These are phyloP conservation scores for Philereme vetulata DNA, from an alignment of 2,888 invertebrate species.

Conservation along the genomic window DNA sequence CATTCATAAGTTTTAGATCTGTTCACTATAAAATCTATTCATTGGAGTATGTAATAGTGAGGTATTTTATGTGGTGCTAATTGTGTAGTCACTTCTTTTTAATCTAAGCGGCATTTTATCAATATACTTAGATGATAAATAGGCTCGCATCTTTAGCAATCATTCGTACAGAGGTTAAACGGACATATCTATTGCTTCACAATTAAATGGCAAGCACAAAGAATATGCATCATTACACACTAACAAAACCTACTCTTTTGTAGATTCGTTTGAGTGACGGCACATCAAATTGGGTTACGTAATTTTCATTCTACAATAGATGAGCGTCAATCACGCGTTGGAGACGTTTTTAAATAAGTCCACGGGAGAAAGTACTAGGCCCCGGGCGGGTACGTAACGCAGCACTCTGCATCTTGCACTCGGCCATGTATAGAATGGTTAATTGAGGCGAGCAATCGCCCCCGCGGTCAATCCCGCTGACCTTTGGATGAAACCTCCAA, in stretches of 20 bases:
- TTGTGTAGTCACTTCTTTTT: neutral
- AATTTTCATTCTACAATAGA: conserved; percentile 72
- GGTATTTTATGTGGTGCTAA: neutral
- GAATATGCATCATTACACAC: conserved; percentile 79
- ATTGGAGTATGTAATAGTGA: too few relatives aligned
- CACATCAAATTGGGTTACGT: conserved; percentile 72
- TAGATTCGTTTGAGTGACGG: conserved; percentile 74
- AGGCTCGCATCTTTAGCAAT: conserved; percentile 53
- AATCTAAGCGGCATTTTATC: conserved; percentile 23
- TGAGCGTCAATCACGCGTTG: conserved; percentile 72
- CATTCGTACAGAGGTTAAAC: conserved; percentile 67
- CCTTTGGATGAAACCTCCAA: conserved; percentile 46
- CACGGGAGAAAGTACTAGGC: conserved; percentile 75
- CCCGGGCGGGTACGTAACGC: conserved; percentile 59
- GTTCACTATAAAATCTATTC: too few relatives aligned
- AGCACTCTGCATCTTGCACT: conserved; percentile 42
- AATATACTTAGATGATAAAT: conserved; percentile 48
- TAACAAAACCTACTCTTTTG: conserved; percentile 72
- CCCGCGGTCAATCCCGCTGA: conserved; percentile 53
- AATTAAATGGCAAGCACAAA: conserved; percentile 78
- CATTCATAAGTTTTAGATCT: neutral
- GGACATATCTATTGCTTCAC: conserved; percentile 71
- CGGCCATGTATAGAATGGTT: conserved; percentile 55
- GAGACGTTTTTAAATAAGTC: conserved; percentile 81
- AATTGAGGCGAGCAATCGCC: conserved; percentile 61